Evolutionary conservation across 2,888 invertebrate species (phyloP), one percentile per base, ranked within the genome.

Genomic region (Campaea margaritaria): DNA sequence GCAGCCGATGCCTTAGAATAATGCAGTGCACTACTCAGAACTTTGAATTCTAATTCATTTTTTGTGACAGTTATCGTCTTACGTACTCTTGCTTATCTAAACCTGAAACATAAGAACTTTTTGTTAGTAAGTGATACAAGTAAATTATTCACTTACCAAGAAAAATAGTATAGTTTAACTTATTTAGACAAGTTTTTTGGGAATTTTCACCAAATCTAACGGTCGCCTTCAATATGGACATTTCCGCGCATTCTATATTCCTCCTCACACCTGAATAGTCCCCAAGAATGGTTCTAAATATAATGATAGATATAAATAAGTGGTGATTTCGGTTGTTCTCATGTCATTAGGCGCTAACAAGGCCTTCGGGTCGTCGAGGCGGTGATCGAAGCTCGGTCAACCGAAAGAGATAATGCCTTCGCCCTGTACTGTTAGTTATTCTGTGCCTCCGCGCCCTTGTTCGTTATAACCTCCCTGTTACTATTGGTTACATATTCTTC

Each of bases 331-430:
- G 77, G 76, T 81, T 82, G 79, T 82, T 83, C 82, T 81, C 84
- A 79, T 86, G 82, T 86, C 89, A 87, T 87, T 89, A 88, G 81
- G 82, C 82, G 81, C 81, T 87, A 86, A 89, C 87, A 89, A 89
- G 87, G 86, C 86, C 86, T 88, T 86, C 75, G 83, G 84, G 78
- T 81, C 85, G 83, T 75, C 81, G 86, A 85, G 79, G 78, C 86
- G 79, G 83, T 83, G 86, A 89, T 90, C 87, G 83, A 84, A 86
- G 88, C 84, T 84, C 89, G 87, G 88, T 89, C 90, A 88, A 89
- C 86, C 84, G 87, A 75, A 77, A 89, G 89, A 91, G 91, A 90
- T 90, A 91, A 87, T 82, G 68, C 81, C 70, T 63, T 49, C 67
- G 38, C 72, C 72, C 31, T 7, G 31, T 31, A 31, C 31, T 31